Conservation (phyloP, 2,797 vertebrate species). For the Sylvilagus floridanus region DNA sequence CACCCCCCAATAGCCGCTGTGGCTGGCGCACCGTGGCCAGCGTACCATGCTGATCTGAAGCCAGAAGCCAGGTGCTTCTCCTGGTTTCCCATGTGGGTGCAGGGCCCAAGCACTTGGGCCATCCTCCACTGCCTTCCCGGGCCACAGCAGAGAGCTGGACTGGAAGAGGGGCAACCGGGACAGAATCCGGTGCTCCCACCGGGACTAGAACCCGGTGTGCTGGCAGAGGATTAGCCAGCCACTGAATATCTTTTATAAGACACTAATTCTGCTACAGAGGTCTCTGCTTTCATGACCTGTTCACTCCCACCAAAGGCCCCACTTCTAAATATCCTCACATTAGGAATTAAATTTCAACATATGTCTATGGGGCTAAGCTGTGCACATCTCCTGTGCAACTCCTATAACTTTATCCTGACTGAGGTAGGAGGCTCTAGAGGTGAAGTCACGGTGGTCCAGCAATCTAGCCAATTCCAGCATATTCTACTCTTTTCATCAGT, state of each 20-base stretch:
- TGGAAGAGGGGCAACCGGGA: too few species aligned
- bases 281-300: not conserved
- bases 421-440: not conserved
- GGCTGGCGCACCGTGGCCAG: too few species aligned
- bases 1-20: too few species aligned
- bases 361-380: not conserved
- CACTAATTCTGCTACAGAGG: not conserved
- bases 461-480: not conserved
- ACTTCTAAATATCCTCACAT: not conserved
- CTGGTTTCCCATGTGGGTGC: too few species aligned
- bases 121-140: too few species aligned
- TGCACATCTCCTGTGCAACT: not conserved
- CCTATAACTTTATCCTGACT: not conserved
- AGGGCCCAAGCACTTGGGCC: too few species aligned
- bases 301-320: not conserved
- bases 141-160: too few species aligned
- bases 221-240: too few species aligned
- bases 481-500: not conserved
- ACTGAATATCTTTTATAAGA: not conserved
- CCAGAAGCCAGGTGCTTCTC: too few species aligned
- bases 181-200: too few species aligned
- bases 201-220: too few species aligned
- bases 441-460: not conserved
- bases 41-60: too few species aligned
- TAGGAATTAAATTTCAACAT: not conserved